A percentile compares a stretch with the other conserved stretches of the same genome.
phyloP scores from a whole-genome alignment of 2,797 vertebrate species.

The Halcyon leucocephala region DNA sequence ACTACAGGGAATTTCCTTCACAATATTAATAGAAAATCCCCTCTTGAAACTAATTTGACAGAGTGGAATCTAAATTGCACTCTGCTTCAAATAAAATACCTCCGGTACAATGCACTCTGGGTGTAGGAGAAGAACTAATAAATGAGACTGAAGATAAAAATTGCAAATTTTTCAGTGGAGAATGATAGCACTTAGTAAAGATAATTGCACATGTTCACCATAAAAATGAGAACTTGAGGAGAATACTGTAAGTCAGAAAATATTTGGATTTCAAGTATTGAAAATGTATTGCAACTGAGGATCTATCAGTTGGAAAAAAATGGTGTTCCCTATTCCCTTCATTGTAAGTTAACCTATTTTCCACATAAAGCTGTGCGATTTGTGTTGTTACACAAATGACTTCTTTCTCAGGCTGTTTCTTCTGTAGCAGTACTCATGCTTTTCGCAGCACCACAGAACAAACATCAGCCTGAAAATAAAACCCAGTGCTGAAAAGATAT shows the following conservation, averaged over 20 bases:
- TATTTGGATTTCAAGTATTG: constrained; percentile 5
- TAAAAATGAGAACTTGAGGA: constrained; percentile 9
- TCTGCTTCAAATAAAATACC: constrained; percentile 1
- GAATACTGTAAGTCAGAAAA: background rate
- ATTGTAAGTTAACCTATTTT: background rate
- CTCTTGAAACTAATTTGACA: background rate
- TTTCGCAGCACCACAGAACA: background rate
- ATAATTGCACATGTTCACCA: background rate
- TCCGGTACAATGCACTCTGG: background rate
- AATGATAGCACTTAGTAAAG: background rate
- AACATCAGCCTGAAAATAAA: background rate
- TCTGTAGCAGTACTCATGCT: background rate
- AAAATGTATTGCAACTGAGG: background rate
- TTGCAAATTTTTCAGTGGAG: background rate
- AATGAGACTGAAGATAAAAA: constrained; percentile 3
- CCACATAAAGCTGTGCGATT: background rate
- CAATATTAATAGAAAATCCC: background rate
- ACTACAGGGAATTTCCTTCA: background rate
- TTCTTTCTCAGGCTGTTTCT: background rate
- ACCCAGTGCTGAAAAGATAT: background rate
- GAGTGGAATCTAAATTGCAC: background rate
- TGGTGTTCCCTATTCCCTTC: background rate
- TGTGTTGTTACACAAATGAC: accelerated
- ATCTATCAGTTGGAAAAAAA: background rate
- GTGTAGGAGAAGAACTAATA: background rate